A percentile compares a stretch with the other conserved stretches of the same genome.
Evolutionary conservation across 2,888 invertebrate species (phyloP).

Genomic region (Ichneumoninae sp.): DNA sequence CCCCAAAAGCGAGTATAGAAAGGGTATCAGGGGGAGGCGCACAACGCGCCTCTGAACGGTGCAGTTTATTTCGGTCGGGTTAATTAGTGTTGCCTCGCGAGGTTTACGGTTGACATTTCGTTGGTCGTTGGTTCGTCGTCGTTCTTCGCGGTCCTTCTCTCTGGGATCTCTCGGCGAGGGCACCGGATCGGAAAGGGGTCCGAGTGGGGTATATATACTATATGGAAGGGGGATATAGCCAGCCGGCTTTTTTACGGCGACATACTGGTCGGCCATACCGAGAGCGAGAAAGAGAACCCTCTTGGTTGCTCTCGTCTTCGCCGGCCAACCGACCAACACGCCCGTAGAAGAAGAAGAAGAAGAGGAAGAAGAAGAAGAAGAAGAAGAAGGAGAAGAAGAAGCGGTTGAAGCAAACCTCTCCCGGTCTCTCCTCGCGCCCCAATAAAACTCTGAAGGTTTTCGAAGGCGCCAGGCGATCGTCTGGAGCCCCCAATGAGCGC

Average conservation of each 20-base stretch:
- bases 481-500: constrained; percentile 68
- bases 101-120: constrained; percentile 85
- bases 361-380: constrained; percentile 54
- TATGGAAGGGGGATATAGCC: constrained; percentile 71
- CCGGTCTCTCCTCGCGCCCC: constrained; percentile 70
- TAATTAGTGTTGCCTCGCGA: constrained; percentile 84
- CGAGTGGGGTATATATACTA: constrained; percentile 64
- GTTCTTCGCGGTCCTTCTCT: constrained; percentile 65
- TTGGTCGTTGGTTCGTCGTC: constrained; percentile 78
- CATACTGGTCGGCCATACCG: constrained; percentile 80
- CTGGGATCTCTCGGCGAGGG: constrained; percentile 55
- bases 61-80: constrained; percentile 84
- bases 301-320: constrained; percentile 42
- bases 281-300: constrained; percentile 62
- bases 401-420: constrained; percentile 54
- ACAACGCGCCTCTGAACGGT: constrained; percentile 72
- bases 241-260: constrained; percentile 81
- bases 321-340: constrained; percentile 50
- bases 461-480: constrained; percentile 77
- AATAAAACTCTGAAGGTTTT: constrained; percentile 77
- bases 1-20: constrained; percentile 34
- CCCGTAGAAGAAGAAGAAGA: constrained; percentile 45
- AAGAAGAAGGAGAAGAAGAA: constrained; percentile 52
- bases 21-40: constrained; percentile 58
- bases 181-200: constrained; percentile 66